Evolutionary conservation across 2,888 invertebrate genomes (phyloP), one percentile per base, ranked within the genome.

Genomic region (Alsophila aescularia): DNA sequence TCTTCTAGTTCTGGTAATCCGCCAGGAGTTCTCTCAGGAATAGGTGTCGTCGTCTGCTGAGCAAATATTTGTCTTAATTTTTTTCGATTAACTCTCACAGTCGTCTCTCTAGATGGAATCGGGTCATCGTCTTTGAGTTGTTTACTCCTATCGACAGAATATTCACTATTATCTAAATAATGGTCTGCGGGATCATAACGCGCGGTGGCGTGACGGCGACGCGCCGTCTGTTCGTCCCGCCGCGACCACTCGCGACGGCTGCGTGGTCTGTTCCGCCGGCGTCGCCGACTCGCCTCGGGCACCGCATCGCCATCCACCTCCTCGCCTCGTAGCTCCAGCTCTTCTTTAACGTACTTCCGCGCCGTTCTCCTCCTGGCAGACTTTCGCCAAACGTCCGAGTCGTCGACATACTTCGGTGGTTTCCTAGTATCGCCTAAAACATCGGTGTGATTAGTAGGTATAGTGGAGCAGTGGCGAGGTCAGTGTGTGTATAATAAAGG

Each of bases 21-120:
- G 13, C 12, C 32, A 13, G 32, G 44, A 35, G 16, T 45, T 43
- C 40, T n/a, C 10, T 40, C 12, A 21, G 1, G 21, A 7, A 27
- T 9, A 5, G 9, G 7, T 9, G 2, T 5, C 4, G 37, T 45
- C 58, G 27, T 64, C 64, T 12, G 40, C 21, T 53, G 55, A 7
- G 36, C 52, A 8, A 68, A 45, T 6, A 66, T 62, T 43, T 86
- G 83, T 55, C 85, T 72, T 1, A 80, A 74, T 49, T 81, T 87
- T 56, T 86, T 75, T 41, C 79, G 73, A 5, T 65, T 62, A 24
- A 67, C 57, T 62, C 70, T 79, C 13, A 72, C 73, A 0, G 73
- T 75, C 5, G 66, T 75, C 13, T 58, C 66, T 62, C 67, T 73
- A 24, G 49, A 52, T 10, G 52, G 35, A 47, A 67, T 66, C 45